Percentiles rank a stretch among this genome's conserved stretches.
phyloP scores from a whole-genome alignment of 1,140 invertebrate genomes.

The Dendroctonus valens region DNA sequence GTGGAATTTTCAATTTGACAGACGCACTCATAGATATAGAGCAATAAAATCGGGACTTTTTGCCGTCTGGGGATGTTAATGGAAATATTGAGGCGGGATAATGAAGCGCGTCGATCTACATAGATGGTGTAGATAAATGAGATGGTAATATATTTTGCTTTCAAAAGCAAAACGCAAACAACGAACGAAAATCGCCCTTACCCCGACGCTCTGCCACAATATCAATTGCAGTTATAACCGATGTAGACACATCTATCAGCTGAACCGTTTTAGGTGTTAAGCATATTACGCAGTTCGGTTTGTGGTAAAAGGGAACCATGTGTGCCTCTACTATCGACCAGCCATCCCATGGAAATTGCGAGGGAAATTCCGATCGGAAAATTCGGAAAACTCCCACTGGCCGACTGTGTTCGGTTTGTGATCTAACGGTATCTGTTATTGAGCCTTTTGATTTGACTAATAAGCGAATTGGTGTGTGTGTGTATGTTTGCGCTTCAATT shows the following conservation, averaged over 20 bases:
- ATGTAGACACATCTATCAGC: conserved; percentile 47
- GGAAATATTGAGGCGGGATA: too few relatives aligned
- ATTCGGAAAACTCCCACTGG: conserved; percentile 26
- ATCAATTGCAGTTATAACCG: conserved; percentile 45
- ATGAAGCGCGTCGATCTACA: too few relatives aligned
- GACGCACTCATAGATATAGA: conserved; percentile 21
- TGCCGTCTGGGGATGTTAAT: neutral
- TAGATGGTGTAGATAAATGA: too few relatives aligned
- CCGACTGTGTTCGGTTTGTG: conserved; percentile 33
- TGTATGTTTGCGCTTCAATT: conserved; percentile 24
- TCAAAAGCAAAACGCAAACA: conserved; percentile 15
- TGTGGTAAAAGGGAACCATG: conserved; percentile 43
- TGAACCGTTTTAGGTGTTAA: conserved; percentile 47
- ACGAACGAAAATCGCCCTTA: conserved; percentile 10
- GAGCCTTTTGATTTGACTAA: conserved; percentile 45
- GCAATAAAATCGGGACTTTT: conserved; percentile 13
- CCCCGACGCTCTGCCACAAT: conserved; percentile 33
- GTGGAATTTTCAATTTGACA: conserved; percentile 46
- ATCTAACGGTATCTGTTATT: conserved; percentile 43
- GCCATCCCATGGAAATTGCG: neutral
- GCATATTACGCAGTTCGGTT: conserved; percentile 50
- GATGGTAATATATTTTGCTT: conserved; percentile 8
- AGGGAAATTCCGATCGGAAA: conserved; percentile 8
- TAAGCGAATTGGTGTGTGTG: conserved; percentile 26
- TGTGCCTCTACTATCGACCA: conserved; percentile 28